Percentiles rank a stretch among this genome's conserved stretches.
These are phyloP conservation scores for Grammomys dolichurus DNA, from an alignment of 2,113 vertebrate species.

Conservation along the genomic window DNA sequence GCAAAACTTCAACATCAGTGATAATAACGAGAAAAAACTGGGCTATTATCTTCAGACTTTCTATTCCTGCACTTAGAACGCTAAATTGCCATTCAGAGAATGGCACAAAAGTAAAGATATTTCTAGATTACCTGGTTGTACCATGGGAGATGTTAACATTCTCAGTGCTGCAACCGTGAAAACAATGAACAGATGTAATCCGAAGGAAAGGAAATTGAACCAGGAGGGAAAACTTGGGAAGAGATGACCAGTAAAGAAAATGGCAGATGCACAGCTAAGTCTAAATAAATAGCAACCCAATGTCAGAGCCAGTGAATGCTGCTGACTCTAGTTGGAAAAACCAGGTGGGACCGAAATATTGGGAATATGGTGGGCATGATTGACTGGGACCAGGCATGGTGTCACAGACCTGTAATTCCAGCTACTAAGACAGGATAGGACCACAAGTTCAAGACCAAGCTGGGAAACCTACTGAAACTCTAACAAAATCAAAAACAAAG, in stretches of 20 bases:
- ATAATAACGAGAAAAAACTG: background rate
- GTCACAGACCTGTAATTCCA: background rate
- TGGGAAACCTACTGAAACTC: background rate
- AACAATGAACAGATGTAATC: background rate
- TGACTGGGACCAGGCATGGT: background rate
- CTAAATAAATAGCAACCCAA: background rate
- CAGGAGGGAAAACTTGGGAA: background rate
- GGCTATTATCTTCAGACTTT: background rate
- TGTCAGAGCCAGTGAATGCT: too few species aligned
- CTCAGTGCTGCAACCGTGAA: background rate
- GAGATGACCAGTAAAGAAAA: background rate
- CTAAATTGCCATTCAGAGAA: background rate
- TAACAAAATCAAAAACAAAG: background rate
- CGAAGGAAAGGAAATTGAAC: background rate
- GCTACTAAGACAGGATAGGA: background rate
- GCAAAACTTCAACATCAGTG: background rate
- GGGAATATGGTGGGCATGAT: background rate
- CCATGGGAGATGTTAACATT: background rate
- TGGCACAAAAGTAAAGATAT: background rate
- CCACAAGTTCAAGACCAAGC: background rate
- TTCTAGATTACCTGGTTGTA: background rate
- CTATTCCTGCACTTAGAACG: background rate
- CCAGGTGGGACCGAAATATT: too few species aligned
- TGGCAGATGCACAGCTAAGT: rapidly evolving
- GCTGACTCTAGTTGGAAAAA: background rate